These are phyloP conservation scores for Paedocypris sp. DNA, from an alignment of 2,113 vertebrate species.

Conservation along the genomic window DNA sequence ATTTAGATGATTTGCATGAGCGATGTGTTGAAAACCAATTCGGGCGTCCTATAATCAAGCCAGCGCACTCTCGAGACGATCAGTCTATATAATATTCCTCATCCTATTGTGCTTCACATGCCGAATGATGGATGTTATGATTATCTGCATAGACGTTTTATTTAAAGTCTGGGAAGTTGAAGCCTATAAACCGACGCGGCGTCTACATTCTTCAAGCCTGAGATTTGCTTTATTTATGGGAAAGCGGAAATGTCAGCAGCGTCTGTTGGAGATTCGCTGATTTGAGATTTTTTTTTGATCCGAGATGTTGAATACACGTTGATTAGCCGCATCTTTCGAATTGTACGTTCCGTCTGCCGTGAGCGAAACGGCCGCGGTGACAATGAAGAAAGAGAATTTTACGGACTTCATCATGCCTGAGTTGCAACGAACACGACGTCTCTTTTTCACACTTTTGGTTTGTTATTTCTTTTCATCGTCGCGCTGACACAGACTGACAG, in stretches of 20 bases:
- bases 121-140: constrained; percentile 20
- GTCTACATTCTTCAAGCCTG: background rate
- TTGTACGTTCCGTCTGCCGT: background rate
- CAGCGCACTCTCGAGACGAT: background rate
- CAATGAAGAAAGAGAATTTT: background rate
- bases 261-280: background rate
- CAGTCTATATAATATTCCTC: constrained; percentile 16
- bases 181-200: background rate
- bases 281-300: background rate
- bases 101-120: constrained; percentile 8
- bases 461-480: constrained; percentile 31
- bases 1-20: constrained; percentile 41
- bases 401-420: constrained; percentile 8
- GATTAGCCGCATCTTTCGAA: background rate
- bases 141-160: constrained; percentile 6
- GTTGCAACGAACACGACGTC: too few relatives aligned
- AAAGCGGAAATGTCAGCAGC: background rate
- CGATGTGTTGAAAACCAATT: constrained; percentile 39
- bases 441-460: constrained; percentile 32
- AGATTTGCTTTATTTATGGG: background rate
- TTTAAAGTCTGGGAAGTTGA: constrained; percentile 7
- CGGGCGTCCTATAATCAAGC: constrained; percentile 34
- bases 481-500: constrained; percentile 36
- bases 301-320: background rate
- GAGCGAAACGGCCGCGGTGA: constrained; percentile 2